phyloP scores from a whole-genome alignment of 2,797 vertebrate species.

The Tarsius wallacei region DNA sequence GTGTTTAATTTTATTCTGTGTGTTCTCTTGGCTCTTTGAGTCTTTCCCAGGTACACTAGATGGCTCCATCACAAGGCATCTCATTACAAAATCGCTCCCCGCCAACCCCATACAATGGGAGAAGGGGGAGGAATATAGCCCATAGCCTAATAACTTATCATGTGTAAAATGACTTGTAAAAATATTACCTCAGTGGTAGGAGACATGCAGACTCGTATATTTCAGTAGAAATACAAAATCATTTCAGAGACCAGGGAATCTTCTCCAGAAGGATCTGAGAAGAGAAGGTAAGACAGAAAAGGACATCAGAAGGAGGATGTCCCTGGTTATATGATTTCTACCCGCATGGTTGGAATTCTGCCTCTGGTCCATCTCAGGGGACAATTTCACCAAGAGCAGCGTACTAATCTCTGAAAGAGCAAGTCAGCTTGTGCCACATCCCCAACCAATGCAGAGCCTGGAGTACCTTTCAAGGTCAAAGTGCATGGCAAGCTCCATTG shows the following conservation, averaged over 20 bases:
- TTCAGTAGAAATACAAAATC: constrained; percentile 63
- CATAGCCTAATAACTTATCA: constrained; percentile 32
- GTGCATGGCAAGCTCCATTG: background rate
- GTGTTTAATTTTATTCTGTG: constrained; percentile 86
- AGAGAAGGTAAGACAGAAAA: background rate
- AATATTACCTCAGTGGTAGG: constrained; percentile 67
- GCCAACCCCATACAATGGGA: background rate
- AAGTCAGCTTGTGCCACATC: background rate
- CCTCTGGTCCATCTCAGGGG: constrained; percentile 50
- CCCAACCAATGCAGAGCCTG: background rate
- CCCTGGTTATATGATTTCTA: background rate
- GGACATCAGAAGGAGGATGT: background rate
- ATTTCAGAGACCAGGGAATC: constrained; percentile 56
- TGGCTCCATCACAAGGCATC: constrained; percentile 71
- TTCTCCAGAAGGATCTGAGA: constrained; percentile 40
- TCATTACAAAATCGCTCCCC: constrained; percentile 86
- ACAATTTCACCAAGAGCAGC: constrained; percentile 10
- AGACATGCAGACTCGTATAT: constrained; percentile 26
- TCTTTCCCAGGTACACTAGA: constrained; percentile 75
- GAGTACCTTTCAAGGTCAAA: constrained; percentile 41
- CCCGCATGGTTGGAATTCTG: background rate
- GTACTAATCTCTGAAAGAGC: background rate
- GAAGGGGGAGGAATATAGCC: background rate
- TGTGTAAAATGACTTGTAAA: constrained; percentile 69
- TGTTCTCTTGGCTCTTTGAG: constrained; percentile 76